Evolutionary conservation across 2,113 vertebrate species (phyloP).

Genomic region (Progne subis): DNA sequence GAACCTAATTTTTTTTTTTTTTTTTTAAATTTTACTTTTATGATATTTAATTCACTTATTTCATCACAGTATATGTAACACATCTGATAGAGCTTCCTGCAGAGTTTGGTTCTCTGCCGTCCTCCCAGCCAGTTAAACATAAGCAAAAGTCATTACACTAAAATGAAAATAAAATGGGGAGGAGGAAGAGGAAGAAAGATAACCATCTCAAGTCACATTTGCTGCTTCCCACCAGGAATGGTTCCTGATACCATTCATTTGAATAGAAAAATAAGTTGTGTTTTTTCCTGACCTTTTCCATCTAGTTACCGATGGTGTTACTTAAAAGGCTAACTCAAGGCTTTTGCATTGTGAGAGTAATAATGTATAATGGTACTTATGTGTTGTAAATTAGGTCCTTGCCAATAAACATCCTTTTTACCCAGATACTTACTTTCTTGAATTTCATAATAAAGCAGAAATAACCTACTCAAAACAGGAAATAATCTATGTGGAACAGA

Average conservation of each 20-base stretch:
- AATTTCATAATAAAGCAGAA: slow-evolving; percentile 72
- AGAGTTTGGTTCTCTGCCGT: not conserved
- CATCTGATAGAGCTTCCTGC: not conserved
- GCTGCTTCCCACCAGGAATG: not conserved
- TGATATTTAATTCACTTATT: not conserved
- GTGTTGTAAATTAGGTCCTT: slow-evolving; percentile 63
- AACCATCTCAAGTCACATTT: not conserved
- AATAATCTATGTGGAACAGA: slow-evolving; percentile 45
- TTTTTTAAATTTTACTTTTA: not conserved
- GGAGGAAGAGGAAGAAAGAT: not conserved
- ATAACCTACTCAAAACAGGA: slow-evolving; percentile 50
- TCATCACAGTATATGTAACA: not conserved
- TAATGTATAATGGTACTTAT: slow-evolving; percentile 74
- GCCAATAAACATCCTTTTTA: slow-evolving; percentile 68
- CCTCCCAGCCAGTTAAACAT: not conserved
- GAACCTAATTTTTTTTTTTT: not conserved
- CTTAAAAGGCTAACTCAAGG: slow-evolving; percentile 74
- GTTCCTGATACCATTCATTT: slow-evolving; percentile 47
- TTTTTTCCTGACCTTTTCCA: slow-evolving; percentile 63
- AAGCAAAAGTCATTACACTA: not conserved
- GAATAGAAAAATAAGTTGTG: slow-evolving; percentile 66
- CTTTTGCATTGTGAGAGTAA: slow-evolving; percentile 71
- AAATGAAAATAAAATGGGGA: not conserved
- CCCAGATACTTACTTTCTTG: slow-evolving; percentile 62
- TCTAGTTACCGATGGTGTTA: slow-evolving; percentile 67